Percentiles rank a stretch among this genome's conserved stretches.
These are phyloP conservation scores for Halcyon badia DNA, from an alignment of 2,797 vertebrate genomes.

Conservation along the genomic window DNA sequence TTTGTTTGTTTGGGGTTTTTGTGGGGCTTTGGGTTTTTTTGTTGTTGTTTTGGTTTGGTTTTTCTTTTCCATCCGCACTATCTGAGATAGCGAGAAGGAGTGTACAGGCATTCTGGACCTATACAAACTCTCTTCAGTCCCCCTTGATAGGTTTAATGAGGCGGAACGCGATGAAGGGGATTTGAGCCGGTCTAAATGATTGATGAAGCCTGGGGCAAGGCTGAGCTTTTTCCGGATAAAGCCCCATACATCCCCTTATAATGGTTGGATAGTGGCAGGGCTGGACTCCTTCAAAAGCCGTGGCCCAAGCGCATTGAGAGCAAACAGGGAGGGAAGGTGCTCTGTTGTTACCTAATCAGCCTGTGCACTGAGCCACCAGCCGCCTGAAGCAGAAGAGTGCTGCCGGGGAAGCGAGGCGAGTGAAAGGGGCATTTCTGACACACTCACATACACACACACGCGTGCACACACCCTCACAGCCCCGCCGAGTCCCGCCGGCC, in stretches of 20 bases:
- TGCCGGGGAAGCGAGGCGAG: constrained; percentile 84
- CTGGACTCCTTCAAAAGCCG: constrained; percentile 91
- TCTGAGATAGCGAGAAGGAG: neutral
- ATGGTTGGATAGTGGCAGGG: constrained; percentile 93
- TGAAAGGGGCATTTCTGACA: constrained; percentile 77
- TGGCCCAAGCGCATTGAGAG: constrained; percentile 85
- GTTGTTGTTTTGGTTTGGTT: too few species aligned
- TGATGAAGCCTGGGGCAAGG: constrained; percentile 98
- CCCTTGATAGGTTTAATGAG: constrained; percentile 92
- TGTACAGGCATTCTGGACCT: constrained; percentile 80
- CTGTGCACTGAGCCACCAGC: constrained; percentile 95
- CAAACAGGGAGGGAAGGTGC: constrained; percentile 91
- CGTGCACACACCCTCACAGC: neutral
- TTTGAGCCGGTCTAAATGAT: constrained; percentile 95
- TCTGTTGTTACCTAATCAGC: constrained; percentile 98
- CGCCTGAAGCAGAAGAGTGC: constrained; percentile 81
- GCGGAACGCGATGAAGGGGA: constrained; percentile 90
- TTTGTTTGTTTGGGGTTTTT: too few species aligned
- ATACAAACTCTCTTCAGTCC: constrained; percentile 80
- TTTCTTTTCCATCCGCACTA: neutral
- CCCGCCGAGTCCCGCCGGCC: neutral
- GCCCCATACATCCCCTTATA: constrained; percentile 94
- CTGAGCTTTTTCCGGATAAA: constrained; percentile 93
- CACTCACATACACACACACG: neutral
- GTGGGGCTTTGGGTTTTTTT: too few species aligned